Conservation (phyloP, 2,797 vertebrate genomes). For the Acanthurus tractus region DNA sequence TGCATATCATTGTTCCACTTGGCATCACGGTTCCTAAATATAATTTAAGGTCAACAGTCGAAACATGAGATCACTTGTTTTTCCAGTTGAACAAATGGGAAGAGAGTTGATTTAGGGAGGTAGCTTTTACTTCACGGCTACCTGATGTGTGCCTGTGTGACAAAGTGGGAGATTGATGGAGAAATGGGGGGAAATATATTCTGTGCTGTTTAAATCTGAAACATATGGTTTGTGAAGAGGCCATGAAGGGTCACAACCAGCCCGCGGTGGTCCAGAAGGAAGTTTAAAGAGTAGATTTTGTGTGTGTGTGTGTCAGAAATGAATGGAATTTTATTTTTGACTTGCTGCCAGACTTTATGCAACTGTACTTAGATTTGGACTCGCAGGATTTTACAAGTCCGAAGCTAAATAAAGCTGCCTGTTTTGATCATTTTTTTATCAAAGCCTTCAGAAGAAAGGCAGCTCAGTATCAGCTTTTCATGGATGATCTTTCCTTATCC, state of each 20-base stretch:
- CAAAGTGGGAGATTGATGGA: slow-evolving; percentile 52
- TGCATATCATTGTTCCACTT: slow-evolving; percentile 77
- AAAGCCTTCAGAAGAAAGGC: neutral
- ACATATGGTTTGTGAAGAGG: slow-evolving; percentile 66
- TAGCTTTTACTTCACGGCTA: slow-evolving; percentile 54
- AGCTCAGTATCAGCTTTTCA: neutral
- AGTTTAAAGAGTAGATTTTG: slow-evolving; percentile 29
- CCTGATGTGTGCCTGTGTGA: slow-evolving; percentile 59
- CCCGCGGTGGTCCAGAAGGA: slow-evolving; percentile 27
- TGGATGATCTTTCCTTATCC: neutral
- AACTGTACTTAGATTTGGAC: slow-evolving; percentile 12
- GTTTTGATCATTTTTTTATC: neutral
- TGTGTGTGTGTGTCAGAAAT: slow-evolving; percentile 5
- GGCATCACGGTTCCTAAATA: slow-evolving; percentile 60
- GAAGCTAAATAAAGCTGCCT: neutral
- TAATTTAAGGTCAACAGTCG: slow-evolving; percentile 43
- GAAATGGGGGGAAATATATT: slow-evolving; percentile 43
- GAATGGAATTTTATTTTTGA: slow-evolving; percentile 38
- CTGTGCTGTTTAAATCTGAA: slow-evolving; percentile 64
- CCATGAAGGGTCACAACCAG: slow-evolving; percentile 43
- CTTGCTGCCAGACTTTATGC: slow-evolving; percentile 33
- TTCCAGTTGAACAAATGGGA: slow-evolving; percentile 64
- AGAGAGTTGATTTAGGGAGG: slow-evolving; percentile 60
- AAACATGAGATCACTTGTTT: slow-evolving; percentile 77
- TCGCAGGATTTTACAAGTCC: neutral